Conservation (phyloP, 1,140 invertebrate species). For the Phenacoccus solenopsis region DNA sequence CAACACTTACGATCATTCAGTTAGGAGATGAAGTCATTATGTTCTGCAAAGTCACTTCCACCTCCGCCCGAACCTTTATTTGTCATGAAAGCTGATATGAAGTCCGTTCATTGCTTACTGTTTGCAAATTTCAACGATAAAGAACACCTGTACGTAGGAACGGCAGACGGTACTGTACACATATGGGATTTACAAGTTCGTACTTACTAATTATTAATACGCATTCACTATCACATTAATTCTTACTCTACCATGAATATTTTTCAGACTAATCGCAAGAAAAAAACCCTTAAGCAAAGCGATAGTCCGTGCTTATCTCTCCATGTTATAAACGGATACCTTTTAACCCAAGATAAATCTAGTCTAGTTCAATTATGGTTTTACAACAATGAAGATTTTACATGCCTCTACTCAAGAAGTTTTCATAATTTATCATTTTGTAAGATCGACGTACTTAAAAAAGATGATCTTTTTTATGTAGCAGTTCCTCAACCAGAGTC, state of each 20-base stretch:
- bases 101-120: not conserved
- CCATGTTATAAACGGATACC: not conserved
- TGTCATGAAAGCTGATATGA: not conserved
- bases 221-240: not conserved
- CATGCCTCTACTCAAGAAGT: not conserved
- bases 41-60: not conserved
- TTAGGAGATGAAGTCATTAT: no score
- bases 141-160: not conserved
- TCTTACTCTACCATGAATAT: not conserved
- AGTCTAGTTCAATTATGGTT: not conserved
- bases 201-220: not conserved
- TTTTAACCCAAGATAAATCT: not conserved
- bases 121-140: not conserved
- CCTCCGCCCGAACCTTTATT: not conserved
- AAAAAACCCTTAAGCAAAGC: not conserved
- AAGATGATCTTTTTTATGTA: not conserved
- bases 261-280: not conserved
- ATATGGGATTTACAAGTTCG: not conserved
- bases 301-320: not conserved
- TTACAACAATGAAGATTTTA: not conserved
- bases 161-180: not conserved
- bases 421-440: constrained; percentile 5
- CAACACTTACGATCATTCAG: no score
- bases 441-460: not conserved
- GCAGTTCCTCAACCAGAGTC: not conserved